Conservation (phyloP, 2,113 vertebrate genomes). For the Tauraco erythrolophus region DNA sequence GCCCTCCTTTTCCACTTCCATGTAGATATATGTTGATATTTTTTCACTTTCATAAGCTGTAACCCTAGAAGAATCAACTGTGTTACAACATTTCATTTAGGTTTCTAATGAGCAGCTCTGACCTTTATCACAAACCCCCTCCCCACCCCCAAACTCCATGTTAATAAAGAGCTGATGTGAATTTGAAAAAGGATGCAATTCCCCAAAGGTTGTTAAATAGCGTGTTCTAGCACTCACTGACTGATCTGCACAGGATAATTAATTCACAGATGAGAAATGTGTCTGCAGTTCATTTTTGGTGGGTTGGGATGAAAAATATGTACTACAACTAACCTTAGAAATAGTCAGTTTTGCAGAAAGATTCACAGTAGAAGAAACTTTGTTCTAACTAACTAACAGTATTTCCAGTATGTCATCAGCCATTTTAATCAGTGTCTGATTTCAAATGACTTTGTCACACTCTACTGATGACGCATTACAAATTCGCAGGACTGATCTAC, state of each 20-base stretch:
- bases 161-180: conserved; percentile 55
- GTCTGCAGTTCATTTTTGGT: conserved; percentile 70
- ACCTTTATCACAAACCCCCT: conserved; percentile 60
- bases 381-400: background rate
- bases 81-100: conserved; percentile 48
- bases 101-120: conserved; percentile 71
- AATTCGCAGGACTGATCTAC: background rate
- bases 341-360: background rate
- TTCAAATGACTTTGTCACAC: background rate
- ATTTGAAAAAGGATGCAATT: conserved; percentile 58
- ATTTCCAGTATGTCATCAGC: conserved; percentile 19
- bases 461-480: background rate
- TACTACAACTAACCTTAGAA: conserved; percentile 69
- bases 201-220: conserved; percentile 60
- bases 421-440: conserved; percentile 42
- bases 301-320: conserved; percentile 49
- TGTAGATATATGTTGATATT: background rate
- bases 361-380: conserved; percentile 44
- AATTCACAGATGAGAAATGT: conserved; percentile 60
- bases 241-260: conserved; percentile 73
- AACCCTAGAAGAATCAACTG: conserved; percentile 24
- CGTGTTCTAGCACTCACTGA: conserved; percentile 34
- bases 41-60: conserved; percentile 28
- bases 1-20: background rate
- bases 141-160: background rate